Evolutionary conservation across 2,113 vertebrate genomes (phyloP), one percentile per base, ranked within the genome.

Genomic region (Chamaea fasciata): DNA sequence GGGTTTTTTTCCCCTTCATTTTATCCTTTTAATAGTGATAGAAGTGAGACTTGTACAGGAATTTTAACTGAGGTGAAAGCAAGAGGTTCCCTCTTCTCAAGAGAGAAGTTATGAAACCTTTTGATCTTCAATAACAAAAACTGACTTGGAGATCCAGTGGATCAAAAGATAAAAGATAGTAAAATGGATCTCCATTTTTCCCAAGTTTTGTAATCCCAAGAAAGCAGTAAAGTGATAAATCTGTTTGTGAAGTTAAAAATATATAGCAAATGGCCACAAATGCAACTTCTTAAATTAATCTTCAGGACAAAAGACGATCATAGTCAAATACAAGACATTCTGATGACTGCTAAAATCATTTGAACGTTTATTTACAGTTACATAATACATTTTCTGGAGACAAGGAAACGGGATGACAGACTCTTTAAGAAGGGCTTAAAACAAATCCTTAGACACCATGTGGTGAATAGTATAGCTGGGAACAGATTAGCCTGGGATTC

Each of bases 401-500:
- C 41, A 75, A 82, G 76, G 55, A 90, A 87, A 65, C 0, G 0
- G 55, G 46, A 60, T 80, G 87, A 86, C 57, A 82, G 69, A 92
- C 62, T 84, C 55, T 89, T 92, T 23, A 59, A 60, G 80, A 91
- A 93, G 28, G 55, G 62, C 55, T 92, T 97, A 94, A 88, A 94
- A 63, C 63, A 95, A 96, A 95, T 93, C 78, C 67, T 79, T 83
- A 74, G 92, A 77, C 86, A 76, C 62, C 0, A 3, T 71, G 50
- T 87, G 74, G 74, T 96, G 79, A 83, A 67, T 28, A 74, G 33
- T 7, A 1, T 86, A 88, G 80, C 17, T 87, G 37, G 73, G 70
- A 92, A 82, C 15, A 83, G 92, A 95, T 92, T 89, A 96, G 52
- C 44, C 64, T 64, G 31, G 49, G 88, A 83, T 94, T 90, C 87